A percentile compares a stretch with the other conserved stretches of the same genome.
Evolutionary conservation across 1,140 invertebrate genomes (phyloP).

Genomic region (Euura lappo): DNA sequence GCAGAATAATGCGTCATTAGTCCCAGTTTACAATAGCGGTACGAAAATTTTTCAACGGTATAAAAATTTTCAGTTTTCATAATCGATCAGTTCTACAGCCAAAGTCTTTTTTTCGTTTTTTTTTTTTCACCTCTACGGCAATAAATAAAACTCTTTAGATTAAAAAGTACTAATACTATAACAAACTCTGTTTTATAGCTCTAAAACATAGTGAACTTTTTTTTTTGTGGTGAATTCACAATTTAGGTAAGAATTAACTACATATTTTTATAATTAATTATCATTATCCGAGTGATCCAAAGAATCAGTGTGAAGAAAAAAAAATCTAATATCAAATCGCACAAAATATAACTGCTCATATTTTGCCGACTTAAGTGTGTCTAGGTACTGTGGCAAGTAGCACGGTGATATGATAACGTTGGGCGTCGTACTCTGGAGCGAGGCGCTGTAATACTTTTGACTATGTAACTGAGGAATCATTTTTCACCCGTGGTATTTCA

Average conservation of each 20-base stretch:
- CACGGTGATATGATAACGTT: background rate
- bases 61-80: too few species aligned
- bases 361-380: background rate
- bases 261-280: too few species aligned
- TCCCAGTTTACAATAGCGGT: too few species aligned
- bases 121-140: background rate
- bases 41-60: too few species aligned
- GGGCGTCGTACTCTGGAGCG: background rate
- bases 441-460: background rate
- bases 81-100: too few species aligned
- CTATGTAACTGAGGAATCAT: background rate
- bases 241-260: too few species aligned
- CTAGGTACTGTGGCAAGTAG: slow-evolving; percentile 4
- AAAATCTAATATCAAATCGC: background rate
- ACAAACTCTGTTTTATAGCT: slow-evolving; percentile 2
- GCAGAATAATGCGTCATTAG: too few species aligned
- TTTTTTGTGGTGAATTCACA: background rate
- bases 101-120: too few species aligned
- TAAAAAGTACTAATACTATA: background rate
- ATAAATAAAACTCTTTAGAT: background rate
- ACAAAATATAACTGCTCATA: background rate
- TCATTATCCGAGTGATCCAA: too few species aligned
- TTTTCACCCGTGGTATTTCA: background rate
- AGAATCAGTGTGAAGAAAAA: background rate
- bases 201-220: background rate